These are phyloP conservation scores for Drosophila siamana DNA, from an alignment of 2,888 invertebrate species.

Conservation along the genomic window DNA sequence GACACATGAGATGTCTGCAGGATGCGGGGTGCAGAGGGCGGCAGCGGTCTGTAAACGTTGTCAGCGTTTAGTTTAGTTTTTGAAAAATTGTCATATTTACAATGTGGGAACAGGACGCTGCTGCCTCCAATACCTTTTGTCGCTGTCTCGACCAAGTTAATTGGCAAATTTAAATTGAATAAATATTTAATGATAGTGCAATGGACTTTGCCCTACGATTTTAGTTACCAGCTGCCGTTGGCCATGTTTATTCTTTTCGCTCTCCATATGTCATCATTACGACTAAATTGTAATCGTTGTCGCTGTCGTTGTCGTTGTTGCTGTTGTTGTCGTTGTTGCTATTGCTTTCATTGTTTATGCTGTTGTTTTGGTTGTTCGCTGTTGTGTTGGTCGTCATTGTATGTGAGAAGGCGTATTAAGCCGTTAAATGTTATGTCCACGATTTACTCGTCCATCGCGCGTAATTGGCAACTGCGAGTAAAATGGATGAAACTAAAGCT, in stretches of 20 bases:
- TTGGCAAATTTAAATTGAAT: slow-evolving; percentile 78
- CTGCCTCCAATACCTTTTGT: background rate
- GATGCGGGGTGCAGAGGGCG: too few relatives aligned
- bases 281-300: slow-evolving; percentile 27
- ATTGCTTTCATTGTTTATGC: slow-evolving; percentile 24
- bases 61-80: slow-evolving; percentile 67
- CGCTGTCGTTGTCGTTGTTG: slow-evolving; percentile 33
- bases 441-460: slow-evolving; percentile 55
- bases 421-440: slow-evolving; percentile 68
- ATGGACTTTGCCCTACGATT: slow-evolving; percentile 58
- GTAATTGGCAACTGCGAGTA: slow-evolving; percentile 59
- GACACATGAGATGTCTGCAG: too few relatives aligned
- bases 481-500: slow-evolving; percentile 46
- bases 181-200: slow-evolving; percentile 74
- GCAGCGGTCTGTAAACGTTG: slow-evolving; percentile 55
- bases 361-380: slow-evolving; percentile 33
- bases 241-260: background rate
- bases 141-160: slow-evolving; percentile 53
- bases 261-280: slow-evolving; percentile 39
- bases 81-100: slow-evolving; percentile 63
- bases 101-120: slow-evolving; percentile 20
- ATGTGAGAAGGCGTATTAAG: slow-evolving; percentile 45
- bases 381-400: slow-evolving; percentile 28
- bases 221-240: slow-evolving; percentile 37
- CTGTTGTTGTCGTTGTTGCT: too few relatives aligned